phyloP scores from a whole-genome alignment of 2,113 vertebrate species.

The Delphinus delphis region DNA sequence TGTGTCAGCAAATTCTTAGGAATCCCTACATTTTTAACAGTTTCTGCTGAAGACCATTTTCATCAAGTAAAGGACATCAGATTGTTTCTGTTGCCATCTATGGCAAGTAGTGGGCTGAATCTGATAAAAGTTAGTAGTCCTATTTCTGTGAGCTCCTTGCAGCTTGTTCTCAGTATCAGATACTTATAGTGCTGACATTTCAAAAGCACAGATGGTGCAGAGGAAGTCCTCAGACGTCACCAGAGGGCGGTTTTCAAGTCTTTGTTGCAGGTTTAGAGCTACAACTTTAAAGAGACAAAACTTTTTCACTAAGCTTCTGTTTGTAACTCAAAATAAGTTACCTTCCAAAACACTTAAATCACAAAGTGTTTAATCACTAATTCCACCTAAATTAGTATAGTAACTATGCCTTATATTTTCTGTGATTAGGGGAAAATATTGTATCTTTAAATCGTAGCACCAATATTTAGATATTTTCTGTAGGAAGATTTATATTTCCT shows the following conservation, averaged over 20 bases:
- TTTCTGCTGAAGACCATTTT: slow-evolving; percentile 51
- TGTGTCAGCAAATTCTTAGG: background rate
- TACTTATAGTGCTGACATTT: slow-evolving; percentile 82
- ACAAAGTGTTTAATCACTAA: background rate
- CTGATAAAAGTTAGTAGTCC: slow-evolving; percentile 73
- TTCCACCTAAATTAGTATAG: background rate
- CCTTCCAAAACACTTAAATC: background rate
- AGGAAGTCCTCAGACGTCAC: slow-evolving; percentile 81
- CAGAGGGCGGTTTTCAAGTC: slow-evolving; percentile 77
- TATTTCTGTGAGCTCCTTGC: slow-evolving; percentile 78
- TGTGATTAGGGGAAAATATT: background rate
- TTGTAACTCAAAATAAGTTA: slow-evolving; percentile 48
- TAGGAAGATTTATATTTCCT: background rate
- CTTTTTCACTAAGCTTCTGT: slow-evolving; percentile 64
- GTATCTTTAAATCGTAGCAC: background rate
- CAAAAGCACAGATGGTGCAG: slow-evolving; percentile 81
- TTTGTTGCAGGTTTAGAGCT: slow-evolving; percentile 72
- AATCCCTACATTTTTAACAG: slow-evolving; percentile 13
- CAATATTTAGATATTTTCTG: background rate
- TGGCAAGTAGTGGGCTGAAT: slow-evolving; percentile 76
- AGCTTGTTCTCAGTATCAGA: slow-evolving; percentile 78
- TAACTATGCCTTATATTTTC: background rate
- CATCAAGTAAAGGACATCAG: slow-evolving; percentile 61
- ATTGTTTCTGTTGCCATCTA: slow-evolving; percentile 69
- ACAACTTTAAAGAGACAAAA: slow-evolving; percentile 70